Base-by-base conservation (phyloP, 2,888 invertebrate genomes). In the Eucera pruinosa region DNA sequence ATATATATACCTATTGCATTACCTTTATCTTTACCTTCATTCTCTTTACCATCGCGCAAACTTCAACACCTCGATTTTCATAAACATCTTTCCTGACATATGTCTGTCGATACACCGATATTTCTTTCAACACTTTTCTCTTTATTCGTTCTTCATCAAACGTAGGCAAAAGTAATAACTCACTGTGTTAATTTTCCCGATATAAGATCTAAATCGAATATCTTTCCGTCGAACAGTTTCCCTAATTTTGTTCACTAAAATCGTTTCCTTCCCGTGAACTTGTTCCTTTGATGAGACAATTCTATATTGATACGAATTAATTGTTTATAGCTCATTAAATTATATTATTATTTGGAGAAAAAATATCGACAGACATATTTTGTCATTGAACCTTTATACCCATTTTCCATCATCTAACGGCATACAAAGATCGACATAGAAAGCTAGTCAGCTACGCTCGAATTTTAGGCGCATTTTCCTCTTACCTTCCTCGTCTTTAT, bases 361-460 rank as follows among this genome's bases (percentile, higher is more conserved):
- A 23, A 41, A 75, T 75, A 72, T 85, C 64, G 81, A 60, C 77
- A 62, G 83, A 83, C 80, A 60, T 50, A 39, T 36, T 57, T 68
- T 69, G 55, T 43, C 62, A 62, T 25, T 7, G 43, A 41, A 70
- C 67, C 62, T 36, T 60, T 66, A 57, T 20, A 66, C 74, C 73
- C 76, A 54, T 69, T 58, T 64, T 84, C 78, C 78, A 69, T 78
- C 58, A 73, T 85, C 75, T 78, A 82, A 76, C 66, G 69, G 83
- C 86, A 84, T 84, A 83, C 76, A 74, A 82, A 66, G 67, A 72
- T 85, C 79, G 78, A 52, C 76, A 86, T 85, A 85, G 88, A 87
- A 86, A 81, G 82, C 85, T 88, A 88, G 86, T 80, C 86, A 82
- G 89, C 87, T 89, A 88, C 87, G 88, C 88, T 90, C 87, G 86